Conservation (phyloP, 2,888 invertebrate genomes). For the Drosophila incognita region DNA sequence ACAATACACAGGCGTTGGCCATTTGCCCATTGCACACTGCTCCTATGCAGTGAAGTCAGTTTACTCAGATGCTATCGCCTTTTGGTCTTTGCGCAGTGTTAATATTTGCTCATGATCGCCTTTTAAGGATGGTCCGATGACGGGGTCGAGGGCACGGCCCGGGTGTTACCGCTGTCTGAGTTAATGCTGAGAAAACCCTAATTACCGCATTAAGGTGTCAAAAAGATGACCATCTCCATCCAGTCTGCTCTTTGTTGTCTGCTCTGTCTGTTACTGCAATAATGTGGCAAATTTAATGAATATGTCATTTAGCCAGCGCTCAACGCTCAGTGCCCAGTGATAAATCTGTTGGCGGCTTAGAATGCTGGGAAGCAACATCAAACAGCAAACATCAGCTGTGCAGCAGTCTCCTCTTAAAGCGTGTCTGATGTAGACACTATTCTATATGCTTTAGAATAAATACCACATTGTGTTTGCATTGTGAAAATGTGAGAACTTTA, state of each 20-base stretch:
- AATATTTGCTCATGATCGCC: slow-evolving; percentile 79
- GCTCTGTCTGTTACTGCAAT: slow-evolving; percentile 50
- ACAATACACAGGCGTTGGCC: slow-evolving; percentile 62
- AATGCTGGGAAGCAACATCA: slow-evolving; percentile 50
- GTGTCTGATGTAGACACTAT: slow-evolving; percentile 36
- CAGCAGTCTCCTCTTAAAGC: slow-evolving; percentile 34
- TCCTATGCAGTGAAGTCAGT: slow-evolving; percentile 6
- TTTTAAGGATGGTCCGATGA: slow-evolving; percentile 56
- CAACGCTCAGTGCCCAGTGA: slow-evolving; percentile 58
- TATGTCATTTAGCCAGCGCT: slow-evolving; percentile 77
- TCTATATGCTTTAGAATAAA: slow-evolving; percentile 10
- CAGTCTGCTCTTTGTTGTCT: slow-evolving; percentile 16
- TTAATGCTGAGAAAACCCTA: slow-evolving; percentile 77
- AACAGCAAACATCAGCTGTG: slow-evolving; percentile 15
- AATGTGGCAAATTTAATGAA: slow-evolving; percentile 80
- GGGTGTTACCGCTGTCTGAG: slow-evolving; percentile 60
- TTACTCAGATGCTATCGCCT: slow-evolving; percentile 30
- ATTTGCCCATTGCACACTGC: slow-evolving; percentile 39
- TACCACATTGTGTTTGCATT: slow-evolving; percentile 10
- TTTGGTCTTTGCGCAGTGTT: slow-evolving; percentile 70
- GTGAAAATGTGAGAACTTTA: slow-evolving; percentile 8
- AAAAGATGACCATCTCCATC: slow-evolving; percentile 78
- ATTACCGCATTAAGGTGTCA: slow-evolving; percentile 84
- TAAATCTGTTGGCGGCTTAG: slow-evolving; percentile 70
- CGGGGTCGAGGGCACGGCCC: slow-evolving; percentile 39